phyloP scores from a whole-genome alignment of 2,888 invertebrate genomes.

The Allygus modestus region DNA sequence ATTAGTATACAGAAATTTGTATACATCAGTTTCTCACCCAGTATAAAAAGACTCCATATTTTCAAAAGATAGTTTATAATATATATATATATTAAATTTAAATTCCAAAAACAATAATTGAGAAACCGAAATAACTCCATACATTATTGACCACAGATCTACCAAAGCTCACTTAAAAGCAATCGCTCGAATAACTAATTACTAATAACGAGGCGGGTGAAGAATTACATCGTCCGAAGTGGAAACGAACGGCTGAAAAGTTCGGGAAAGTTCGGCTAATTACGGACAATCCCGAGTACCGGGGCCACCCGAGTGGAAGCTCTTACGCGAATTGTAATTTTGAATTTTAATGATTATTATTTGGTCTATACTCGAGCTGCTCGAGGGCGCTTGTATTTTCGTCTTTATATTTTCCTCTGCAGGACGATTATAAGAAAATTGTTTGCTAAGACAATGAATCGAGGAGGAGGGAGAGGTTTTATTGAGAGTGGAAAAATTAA shows the following conservation, averaged over 20 bases:
- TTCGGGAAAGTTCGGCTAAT: slow-evolving; percentile 35
- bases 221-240: background rate
- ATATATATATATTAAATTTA: too few relatives aligned
- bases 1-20: too few relatives aligned
- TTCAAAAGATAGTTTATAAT: too few relatives aligned
- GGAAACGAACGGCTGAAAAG: too few relatives aligned
- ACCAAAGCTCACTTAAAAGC: background rate
- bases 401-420: slow-evolving; percentile 55
- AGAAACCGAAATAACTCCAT: too few relatives aligned
- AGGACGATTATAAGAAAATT: slow-evolving; percentile 52
- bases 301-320: slow-evolving; percentile 1
- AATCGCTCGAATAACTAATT: slow-evolving; percentile 4
- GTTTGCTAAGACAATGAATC: slow-evolving; percentile 61
- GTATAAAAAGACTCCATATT: too few relatives aligned
- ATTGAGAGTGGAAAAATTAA: slow-evolving; percentile 63
- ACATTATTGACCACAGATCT: background rate
- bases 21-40: too few relatives aligned
- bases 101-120: too few relatives aligned
- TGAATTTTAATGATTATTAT: slow-evolving; percentile 62
- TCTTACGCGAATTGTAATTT: slow-evolving; percentile 47
- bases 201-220: slow-evolving; percentile 24
- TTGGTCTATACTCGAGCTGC: background rate
- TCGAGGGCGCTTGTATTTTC: slow-evolving; percentile 40
- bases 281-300: slow-evolving; percentile 3
- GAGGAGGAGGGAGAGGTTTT: slow-evolving; percentile 31